These are phyloP conservation scores for Enteromius anoplus DNA, from an alignment of 2,797 vertebrate genomes.

Conservation along the genomic window DNA sequence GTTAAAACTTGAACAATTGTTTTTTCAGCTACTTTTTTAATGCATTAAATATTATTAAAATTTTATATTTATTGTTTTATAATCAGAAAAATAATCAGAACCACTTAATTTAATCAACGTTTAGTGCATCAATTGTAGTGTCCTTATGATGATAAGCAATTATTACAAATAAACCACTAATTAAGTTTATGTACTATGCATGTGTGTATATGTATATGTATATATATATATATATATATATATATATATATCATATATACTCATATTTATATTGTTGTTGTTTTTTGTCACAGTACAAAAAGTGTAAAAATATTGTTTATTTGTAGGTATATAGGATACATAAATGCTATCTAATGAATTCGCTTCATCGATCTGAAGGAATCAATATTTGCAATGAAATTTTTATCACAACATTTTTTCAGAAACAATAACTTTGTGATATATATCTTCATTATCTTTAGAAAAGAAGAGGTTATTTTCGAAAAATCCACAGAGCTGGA, in stretches of 20 bases:
- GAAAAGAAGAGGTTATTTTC: neutral
- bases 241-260: too few species aligned
- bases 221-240: too few species aligned
- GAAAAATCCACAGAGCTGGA: neutral
- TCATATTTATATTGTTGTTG: neutral
- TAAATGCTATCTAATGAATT: neutral
- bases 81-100: neutral
- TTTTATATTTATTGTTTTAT: neutral
- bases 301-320: neutral
- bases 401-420: neutral
- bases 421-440: neutral
- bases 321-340: neutral
- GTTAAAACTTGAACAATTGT: neutral
- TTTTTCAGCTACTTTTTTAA: neutral
- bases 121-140: neutral
- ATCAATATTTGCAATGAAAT: neutral
- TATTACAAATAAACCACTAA: neutral
- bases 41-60: neutral
- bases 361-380: neutral
- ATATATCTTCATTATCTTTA: neutral
- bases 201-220: too few species aligned
- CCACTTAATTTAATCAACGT: neutral
- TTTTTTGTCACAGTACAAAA: neutral
- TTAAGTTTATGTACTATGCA: neutral
- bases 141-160: neutral